Conservation (phyloP, 2,888 invertebrate genomes). For the Leistus spinibarbis region DNA sequence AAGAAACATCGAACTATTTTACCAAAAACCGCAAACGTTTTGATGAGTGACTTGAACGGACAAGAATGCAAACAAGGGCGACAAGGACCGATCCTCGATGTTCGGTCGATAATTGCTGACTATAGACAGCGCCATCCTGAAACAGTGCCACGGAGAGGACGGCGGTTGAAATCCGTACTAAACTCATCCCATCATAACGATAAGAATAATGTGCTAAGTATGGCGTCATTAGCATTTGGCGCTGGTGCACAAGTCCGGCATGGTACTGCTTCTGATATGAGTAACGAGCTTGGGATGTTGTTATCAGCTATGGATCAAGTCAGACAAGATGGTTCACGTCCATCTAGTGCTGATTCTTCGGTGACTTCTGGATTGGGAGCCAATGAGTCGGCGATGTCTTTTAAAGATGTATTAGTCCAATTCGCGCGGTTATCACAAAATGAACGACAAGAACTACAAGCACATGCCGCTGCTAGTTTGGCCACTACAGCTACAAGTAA, state of each 20-base stretch:
- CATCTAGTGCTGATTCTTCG: constrained; percentile 62
- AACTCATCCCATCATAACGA: constrained; percentile 52
- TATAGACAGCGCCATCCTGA: constrained; percentile 79
- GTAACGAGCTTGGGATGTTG: constrained; percentile 52
- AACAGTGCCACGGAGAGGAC: constrained; percentile 70
- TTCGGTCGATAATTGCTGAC: constrained; percentile 81
- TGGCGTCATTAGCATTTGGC: constrained; percentile 55
- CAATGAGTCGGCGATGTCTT: constrained; percentile 59
- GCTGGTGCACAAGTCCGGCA: constrained; percentile 57
- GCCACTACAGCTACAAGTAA: constrained; percentile 45
- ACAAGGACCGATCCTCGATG: constrained; percentile 80
- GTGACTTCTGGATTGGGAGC: constrained; percentile 52
- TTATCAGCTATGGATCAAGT: constrained; percentile 51
- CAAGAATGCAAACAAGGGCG: constrained; percentile 64
- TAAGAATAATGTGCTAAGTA: constrained; percentile 23
- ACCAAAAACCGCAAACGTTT: constrained; percentile 49
- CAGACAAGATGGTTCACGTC: constrained; percentile 56
- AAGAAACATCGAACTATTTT: constrained; percentile 40
- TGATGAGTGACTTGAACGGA: constrained; percentile 60
- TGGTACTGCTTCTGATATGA: constrained; percentile 47
- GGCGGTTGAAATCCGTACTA: constrained; percentile 64
- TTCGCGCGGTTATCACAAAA: constrained; percentile 69
- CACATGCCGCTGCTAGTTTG: constrained; percentile 47
- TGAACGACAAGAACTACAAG: constrained; percentile 56
- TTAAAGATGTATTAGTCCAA: constrained; percentile 78